Conservation (phyloP, 2,888 invertebrate genomes). For the Ametastegia equiseti region DNA sequence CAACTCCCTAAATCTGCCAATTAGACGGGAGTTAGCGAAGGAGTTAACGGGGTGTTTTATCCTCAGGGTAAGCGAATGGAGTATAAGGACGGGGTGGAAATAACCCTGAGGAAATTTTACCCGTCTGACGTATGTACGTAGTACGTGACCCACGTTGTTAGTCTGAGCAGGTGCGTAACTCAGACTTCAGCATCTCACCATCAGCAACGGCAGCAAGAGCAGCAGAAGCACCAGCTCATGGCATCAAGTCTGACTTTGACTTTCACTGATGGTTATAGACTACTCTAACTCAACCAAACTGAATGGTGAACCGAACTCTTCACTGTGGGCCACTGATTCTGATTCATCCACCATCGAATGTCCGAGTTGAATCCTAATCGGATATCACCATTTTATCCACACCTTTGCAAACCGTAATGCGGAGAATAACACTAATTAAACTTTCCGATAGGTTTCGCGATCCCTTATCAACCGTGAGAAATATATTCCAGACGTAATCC, state of each 20-base stretch:
- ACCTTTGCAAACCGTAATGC: no score
- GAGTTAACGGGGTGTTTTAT: constrained; percentile 26
- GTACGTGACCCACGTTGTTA: constrained; percentile 21
- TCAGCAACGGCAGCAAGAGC: no score
- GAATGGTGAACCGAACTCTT: no score
- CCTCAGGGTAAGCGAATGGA: neutral
- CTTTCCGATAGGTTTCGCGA: no score
- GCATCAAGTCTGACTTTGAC: constrained; percentile 30
- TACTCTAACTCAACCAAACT: neutral
- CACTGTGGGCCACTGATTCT: neutral
- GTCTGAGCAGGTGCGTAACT: constrained; percentile 8
- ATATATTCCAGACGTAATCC: no score
- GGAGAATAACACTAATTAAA: no score
- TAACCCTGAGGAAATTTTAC: constrained; percentile 30
- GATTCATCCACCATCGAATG: neutral
- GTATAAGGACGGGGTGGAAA: neutral
- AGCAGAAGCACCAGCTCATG: no score
- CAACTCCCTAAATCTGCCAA: constrained; percentile 7
- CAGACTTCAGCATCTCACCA: neutral
- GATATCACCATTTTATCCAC: no score
- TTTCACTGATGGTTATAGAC: constrained; percentile 11
- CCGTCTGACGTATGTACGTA: neutral
- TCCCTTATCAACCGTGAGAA: no score
- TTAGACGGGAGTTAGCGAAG: constrained; percentile 22
- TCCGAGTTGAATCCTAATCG: neutral